Base-by-base conservation (phyloP, 2,797 vertebrate species). In the Hemitrygon akajei region DNA sequence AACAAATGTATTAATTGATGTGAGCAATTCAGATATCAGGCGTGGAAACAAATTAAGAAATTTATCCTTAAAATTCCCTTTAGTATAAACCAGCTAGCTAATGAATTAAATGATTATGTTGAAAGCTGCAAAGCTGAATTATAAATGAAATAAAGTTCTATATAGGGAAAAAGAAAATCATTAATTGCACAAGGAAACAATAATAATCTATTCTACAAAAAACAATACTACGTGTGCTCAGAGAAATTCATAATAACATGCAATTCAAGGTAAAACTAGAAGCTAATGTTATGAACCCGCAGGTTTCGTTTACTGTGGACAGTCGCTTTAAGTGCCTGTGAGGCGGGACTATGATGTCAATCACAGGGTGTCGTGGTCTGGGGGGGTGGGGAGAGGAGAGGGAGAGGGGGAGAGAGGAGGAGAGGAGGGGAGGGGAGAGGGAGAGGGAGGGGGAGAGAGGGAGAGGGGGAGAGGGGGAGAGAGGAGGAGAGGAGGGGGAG, bases 71-170 rank as follows among this genome's bases (percentile, higher is more conserved):
- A 89, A 66, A 66, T 56, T 75, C 40, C 91, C 69, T 12, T 27
- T 27, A 71, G 89, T 71, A 73, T 71, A 92, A 92, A 75, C 69
- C 91, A 92, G 30, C 16, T n/a, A 92, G 5, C 12, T 73, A 92
- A 73, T 47, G 37, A 11, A 34, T 27, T 37, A 73, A 92, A 71
- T 92, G 75, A 75, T 75, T 10, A 75, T 2, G 1, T 47, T 75
- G 73, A 75, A 93, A 93, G 47, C 47, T 75, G 7, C 25, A 58
- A 25, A 56, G 71, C 18, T 93, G 40, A 93, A 76, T 60, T 69
- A 89, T 5, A 30, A 58, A 34, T 63, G 27, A 87, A 87, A 9
- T 71, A 47, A 92, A 91, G 34, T 75, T 56, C 27, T 47, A 3
- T 3, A 25, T 27, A 56, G 73, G 27, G 7, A 18, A 56, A 47